Evolutionary conservation across 2,113 vertebrate genomes (phyloP), one percentile per base, ranked within the genome.

Genomic region (Ammodytes marinus): DNA sequence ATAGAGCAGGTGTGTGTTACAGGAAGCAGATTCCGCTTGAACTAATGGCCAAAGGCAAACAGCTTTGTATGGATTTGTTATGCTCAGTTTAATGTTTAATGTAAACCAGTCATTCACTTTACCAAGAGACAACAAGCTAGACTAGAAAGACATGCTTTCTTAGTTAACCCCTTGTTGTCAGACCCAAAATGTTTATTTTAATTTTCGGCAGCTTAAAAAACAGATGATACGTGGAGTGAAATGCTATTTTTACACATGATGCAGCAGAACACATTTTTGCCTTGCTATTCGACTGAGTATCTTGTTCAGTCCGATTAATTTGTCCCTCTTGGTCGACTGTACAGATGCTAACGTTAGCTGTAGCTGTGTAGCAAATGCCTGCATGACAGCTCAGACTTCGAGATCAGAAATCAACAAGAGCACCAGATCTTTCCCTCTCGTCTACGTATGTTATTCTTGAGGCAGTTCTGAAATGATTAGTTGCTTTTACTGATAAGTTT

Each of bases 1-100:
- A 58, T 17, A 54, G 55, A 76, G 74, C 66, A 82, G 80, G 65
- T 90, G 75, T 77, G 37, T n/a, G 70, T 55, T 72, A 81, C 79
- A 73, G 60, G 37, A 80, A 55, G 61, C 4, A 46, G 68, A 45
- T 49, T 67, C 42, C 46, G 65, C 0, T 3, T 35, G 64, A 39
- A 79, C 15, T 55, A 46, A 65, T 39, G 39, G 53, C 13, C 39
- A 19, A 52, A 68, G 5, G 61, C 19, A 55, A 74, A 74, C 72
- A 12, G 52, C 19, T 43, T 71, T 1, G 7, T 71, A 50, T 50
- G 64, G 59, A 81, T 35, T 68, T 53, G 11, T 58, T 54, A 6
- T 55, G 53, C 27, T 55, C 17, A 17, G 42, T 40, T 45, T 55
- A 12, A 19, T 58, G 45, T 57, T 15, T 6, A 19, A 71, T 5